These are phyloP conservation scores for Standfussiana lucernea DNA, from an alignment of 2,888 invertebrate genomes.

Conservation along the genomic window DNA sequence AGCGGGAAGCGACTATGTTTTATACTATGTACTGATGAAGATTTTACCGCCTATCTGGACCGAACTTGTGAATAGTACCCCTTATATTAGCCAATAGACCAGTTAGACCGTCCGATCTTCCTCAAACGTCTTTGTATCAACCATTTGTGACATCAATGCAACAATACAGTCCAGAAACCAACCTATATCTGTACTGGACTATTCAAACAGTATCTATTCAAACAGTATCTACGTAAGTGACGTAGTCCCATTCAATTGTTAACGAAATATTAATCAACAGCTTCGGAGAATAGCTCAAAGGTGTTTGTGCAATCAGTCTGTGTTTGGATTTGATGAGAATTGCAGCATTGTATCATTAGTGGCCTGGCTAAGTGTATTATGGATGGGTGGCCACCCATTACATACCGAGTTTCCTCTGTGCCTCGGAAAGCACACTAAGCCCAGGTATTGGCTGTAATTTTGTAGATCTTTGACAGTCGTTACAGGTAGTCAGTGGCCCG, in stretches of 20 bases:
- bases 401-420: neutral
- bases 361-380: neutral
- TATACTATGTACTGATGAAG: too few species aligned
- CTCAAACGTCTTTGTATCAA: neutral
- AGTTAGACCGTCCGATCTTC: neutral
- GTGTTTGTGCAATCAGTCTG: conserved; percentile 7
- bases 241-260: neutral
- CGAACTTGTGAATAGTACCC: too few species aligned
- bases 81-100: neutral
- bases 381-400: neutral
- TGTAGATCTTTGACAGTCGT: too few species aligned
- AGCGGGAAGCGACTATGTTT: too few species aligned
- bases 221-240: too few species aligned
- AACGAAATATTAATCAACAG: conserved; percentile 9
- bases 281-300: conserved; percentile 12
- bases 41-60: too few species aligned
- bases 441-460: neutral
- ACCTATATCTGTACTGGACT: conserved; percentile 13
- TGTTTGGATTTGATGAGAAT: neutral
- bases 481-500: too few species aligned
- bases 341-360: neutral
- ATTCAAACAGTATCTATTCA: too few species aligned
- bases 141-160: neutral
- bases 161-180: neutral
- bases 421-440: neutral